phyloP scores from a whole-genome alignment of 1,140 invertebrate genomes.

The Drosophila fuyamai region DNA sequence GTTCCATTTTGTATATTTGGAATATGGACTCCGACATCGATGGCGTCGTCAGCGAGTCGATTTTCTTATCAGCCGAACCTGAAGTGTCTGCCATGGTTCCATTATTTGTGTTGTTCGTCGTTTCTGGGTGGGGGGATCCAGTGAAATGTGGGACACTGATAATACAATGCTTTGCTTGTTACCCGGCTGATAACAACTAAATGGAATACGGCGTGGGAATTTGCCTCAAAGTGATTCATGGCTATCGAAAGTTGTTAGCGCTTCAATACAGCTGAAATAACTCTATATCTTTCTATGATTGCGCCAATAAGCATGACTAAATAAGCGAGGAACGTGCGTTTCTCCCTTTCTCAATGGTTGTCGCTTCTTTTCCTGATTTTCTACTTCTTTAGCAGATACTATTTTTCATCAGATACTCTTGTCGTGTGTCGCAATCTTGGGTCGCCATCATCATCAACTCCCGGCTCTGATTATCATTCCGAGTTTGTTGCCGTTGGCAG shows the following conservation, averaged over 20 bases:
- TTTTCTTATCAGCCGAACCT: slow-evolving; percentile 50
- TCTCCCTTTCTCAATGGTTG: slow-evolving; percentile 17
- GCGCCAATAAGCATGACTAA: slow-evolving; percentile 44
- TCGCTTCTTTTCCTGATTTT: slow-evolving; percentile 1
- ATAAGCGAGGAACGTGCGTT: slow-evolving; percentile 31
- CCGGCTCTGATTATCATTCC: slow-evolving; percentile 43
- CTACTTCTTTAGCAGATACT: slow-evolving; percentile 28
- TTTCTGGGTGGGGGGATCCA: slow-evolving; percentile 7
- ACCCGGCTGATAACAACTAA: slow-evolving; percentile 38
- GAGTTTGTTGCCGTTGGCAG: slow-evolving; percentile 52
- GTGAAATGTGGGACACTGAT: slow-evolving; percentile 52
- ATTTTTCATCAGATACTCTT: slow-evolving; percentile 16
- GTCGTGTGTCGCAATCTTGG: slow-evolving; percentile 61
- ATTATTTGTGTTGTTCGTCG: slow-evolving; percentile 1
- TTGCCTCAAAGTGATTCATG: slow-evolving; percentile 27
- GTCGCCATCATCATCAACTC: slow-evolving; percentile 44
- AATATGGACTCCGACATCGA: slow-evolving; percentile 20
- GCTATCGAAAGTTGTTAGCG: slow-evolving; percentile 38
- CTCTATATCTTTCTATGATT: slow-evolving; percentile 15
- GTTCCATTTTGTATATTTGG: slow-evolving; percentile 5
- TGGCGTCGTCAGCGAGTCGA: slow-evolving; percentile 27
- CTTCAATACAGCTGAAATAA: slow-evolving; percentile 24
- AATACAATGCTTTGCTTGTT: slow-evolving; percentile 42
- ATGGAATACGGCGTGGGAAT: slow-evolving; percentile 35
- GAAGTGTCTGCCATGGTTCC: slow-evolving; percentile 32